Percentiles rank a stretch among this genome's conserved stretches.
Conservation (phyloP, 2,113 vertebrate species). For the Uropsilus gracilis region DNA sequence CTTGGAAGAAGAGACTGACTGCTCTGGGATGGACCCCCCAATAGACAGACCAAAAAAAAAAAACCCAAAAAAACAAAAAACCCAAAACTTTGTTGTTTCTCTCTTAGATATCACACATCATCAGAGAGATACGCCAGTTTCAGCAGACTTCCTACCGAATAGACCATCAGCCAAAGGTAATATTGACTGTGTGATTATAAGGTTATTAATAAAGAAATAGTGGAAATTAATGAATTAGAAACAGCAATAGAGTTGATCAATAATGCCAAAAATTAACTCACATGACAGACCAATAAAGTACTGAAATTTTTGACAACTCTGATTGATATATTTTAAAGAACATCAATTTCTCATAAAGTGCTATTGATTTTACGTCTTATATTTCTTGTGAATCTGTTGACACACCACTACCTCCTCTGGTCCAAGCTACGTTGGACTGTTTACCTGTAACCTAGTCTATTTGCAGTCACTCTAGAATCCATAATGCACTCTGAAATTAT, state of each 20-base stretch:
- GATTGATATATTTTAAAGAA: not conserved
- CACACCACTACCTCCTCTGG: not conserved
- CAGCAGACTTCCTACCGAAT: conserved; percentile 99
- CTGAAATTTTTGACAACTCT: not conserved
- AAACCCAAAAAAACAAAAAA: not conserved
- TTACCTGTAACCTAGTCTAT: not conserved
- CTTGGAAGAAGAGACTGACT: not conserved
- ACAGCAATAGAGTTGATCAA: not conserved
- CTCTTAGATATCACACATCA: conserved; percentile 97
- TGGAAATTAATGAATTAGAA: not conserved
- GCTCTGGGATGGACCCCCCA: not conserved
- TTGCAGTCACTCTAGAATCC: not conserved
- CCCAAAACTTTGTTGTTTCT: conserved; percentile 9
- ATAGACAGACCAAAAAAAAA: no score
- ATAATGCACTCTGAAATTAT: not conserved
- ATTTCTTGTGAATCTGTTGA: not conserved
- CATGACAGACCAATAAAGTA: not conserved
- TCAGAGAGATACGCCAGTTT: conserved; percentile 98
- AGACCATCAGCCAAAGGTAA: conserved; percentile 97
- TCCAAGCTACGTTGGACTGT: no score
- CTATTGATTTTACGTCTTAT: not conserved
- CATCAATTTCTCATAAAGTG: not conserved
- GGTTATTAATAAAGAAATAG: not conserved
- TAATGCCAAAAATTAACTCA: not conserved
- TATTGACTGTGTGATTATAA: not conserved